Conservation (phyloP, 1,140 invertebrate species). For the Nautilus pompilius region DNA sequence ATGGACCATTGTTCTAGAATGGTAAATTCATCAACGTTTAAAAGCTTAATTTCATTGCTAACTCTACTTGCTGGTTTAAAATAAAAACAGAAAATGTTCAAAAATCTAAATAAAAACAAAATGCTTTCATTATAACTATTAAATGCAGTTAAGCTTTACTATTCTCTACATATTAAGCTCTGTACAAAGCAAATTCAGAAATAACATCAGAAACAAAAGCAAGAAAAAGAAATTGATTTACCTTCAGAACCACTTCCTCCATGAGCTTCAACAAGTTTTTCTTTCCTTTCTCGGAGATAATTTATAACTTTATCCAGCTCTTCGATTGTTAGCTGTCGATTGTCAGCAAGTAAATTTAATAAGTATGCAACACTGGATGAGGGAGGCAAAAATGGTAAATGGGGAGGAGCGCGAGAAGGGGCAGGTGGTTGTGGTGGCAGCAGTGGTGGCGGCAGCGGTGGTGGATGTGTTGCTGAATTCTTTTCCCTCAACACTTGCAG, state of each 20-base stretch:
- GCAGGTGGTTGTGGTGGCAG: background rate
- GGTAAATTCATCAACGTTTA: too few relatives aligned
- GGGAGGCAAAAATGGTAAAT: slow-evolving; percentile 25
- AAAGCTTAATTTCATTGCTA: background rate
- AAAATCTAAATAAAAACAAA: background rate
- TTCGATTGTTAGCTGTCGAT: slow-evolving; percentile 71
- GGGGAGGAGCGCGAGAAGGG: slow-evolving; percentile 5
- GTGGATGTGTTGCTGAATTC: slow-evolving; percentile 5
- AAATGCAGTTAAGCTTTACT: background rate
- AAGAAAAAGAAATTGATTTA: background rate
- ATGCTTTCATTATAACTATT: background rate
- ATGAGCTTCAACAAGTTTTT: slow-evolving; percentile 48
- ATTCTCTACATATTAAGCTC: background rate
- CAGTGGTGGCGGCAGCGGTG: slow-evolving; percentile 2
- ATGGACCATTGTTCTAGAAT: too few relatives aligned
- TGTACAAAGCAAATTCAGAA: background rate
- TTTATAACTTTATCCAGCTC: slow-evolving; percentile 79
- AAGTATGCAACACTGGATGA: slow-evolving; percentile 62
- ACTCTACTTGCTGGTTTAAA: background rate
- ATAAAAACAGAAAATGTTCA: background rate
- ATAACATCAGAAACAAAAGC: background rate
- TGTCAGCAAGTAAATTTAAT: slow-evolving; percentile 75
- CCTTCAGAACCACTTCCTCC: background rate
- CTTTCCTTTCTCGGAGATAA: slow-evolving; percentile 73
- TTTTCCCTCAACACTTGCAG: slow-evolving; percentile 56